A percentile compares a stretch with the other conserved stretches of the same genome.
phyloP scores from a whole-genome alignment of 2,888 invertebrate species.

The Ypsolopha scabrella region DNA sequence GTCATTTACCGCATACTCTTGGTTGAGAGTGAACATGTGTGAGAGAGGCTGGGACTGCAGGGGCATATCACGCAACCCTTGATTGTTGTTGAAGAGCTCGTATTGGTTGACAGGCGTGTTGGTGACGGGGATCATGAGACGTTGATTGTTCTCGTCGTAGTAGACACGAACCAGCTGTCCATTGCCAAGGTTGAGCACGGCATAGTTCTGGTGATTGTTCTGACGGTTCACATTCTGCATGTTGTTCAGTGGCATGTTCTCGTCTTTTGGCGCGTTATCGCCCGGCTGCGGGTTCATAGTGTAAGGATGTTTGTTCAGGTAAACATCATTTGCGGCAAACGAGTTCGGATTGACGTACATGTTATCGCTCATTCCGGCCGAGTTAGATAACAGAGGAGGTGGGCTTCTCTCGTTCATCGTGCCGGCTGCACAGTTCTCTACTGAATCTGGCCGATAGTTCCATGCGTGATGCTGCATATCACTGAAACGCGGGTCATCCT shows the following conservation, averaged over 20 bases:
- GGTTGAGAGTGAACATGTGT: constrained; percentile 48
- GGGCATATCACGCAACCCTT: constrained; percentile 43
- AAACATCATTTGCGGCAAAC: constrained; percentile 38
- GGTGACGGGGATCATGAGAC: constrained; percentile 55
- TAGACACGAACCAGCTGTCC: constrained; percentile 55
- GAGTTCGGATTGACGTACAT: constrained; percentile 42
- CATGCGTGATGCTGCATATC: constrained; percentile 57
- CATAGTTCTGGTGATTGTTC: constrained; percentile 35
- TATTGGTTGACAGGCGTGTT: constrained; percentile 33
- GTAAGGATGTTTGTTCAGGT: constrained; percentile 46
- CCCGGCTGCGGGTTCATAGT: constrained; percentile 30
- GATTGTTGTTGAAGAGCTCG: constrained; percentile 55
- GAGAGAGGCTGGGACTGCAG: constrained; percentile 33
- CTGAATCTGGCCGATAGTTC: constrained; percentile 53
- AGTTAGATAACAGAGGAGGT: constrained; percentile 31
- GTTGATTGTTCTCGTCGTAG: constrained; percentile 61
- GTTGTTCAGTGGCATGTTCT: constrained; percentile 37
- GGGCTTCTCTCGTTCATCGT: constrained; percentile 41
- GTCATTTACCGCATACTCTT: constrained; percentile 43
- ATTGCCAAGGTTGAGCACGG: constrained; percentile 56
- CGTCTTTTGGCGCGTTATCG: constrained; percentile 38
- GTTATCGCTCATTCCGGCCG: constrained; percentile 39
- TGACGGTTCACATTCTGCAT: constrained; percentile 37
- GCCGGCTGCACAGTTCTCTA: constrained; percentile 47
- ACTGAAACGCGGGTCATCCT: constrained; percentile 59